These are phyloP conservation scores for Lepidotrigona ventralis DNA, from an alignment of 1,140 invertebrate species.

Conservation along the genomic window DNA sequence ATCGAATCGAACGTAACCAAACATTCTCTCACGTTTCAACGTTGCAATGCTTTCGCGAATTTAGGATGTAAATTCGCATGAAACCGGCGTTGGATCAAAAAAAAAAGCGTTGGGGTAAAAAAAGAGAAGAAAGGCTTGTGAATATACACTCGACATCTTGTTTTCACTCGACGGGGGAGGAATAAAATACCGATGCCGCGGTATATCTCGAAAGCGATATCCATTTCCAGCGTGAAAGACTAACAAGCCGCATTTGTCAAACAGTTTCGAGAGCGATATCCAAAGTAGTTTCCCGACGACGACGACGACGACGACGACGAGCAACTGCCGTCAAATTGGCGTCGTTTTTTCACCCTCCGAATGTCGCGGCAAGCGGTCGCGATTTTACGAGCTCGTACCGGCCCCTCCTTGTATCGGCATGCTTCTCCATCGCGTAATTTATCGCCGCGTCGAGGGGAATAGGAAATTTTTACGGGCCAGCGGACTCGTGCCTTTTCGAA, in stretches of 20 bases:
- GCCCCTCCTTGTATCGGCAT: not conserved
- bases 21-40: not conserved
- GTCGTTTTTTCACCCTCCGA: not conserved
- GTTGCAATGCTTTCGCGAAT: not conserved
- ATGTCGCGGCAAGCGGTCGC: not conserved
- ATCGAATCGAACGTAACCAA: not conserved
- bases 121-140: not conserved
- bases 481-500: not conserved
- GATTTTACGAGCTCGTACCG: constrained; percentile 43
- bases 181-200: not conserved
- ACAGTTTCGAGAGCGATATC: constrained; percentile 23
- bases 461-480: constrained; percentile 31
- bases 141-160: not conserved
- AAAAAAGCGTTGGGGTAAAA: not conserved
- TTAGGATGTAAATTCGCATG: not conserved
- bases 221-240: not conserved
- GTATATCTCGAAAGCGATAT: not conserved
- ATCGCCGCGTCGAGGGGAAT: constrained; percentile 14
- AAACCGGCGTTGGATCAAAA: not conserved
- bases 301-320: constrained; percentile 1
- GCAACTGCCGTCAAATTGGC: constrained; percentile 32
- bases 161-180: not conserved
- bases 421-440: constrained; percentile 34
- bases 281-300: constrained; percentile 18
- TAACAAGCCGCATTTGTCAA: constrained; percentile 9